Base-by-base conservation (phyloP, 2,888 invertebrate genomes). In the Drosophila subsilvestris region DNA sequence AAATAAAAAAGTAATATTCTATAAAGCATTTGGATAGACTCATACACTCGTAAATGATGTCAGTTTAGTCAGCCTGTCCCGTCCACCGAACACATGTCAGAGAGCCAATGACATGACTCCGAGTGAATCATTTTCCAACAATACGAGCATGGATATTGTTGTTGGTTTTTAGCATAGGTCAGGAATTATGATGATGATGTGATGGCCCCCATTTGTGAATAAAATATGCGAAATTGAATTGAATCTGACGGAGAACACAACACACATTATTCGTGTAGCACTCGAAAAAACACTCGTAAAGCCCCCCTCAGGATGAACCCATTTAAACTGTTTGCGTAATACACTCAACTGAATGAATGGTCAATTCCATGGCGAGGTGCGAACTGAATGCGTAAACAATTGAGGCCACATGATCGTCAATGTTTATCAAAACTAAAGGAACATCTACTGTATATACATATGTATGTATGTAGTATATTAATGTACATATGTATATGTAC, bases 311-410 rank as follows among this genome's bases (percentile, higher is more conserved):
- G 47, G 50, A 51, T 67, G 66, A 66, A 63, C 66, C 51, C 67
- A 68, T 67, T 25, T 68, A 67, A 66, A 58, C 43, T 68, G 68
- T 68, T 68, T 66, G 67, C 58, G 68, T 58, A 66, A 68, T 67
- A 58, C 47, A 57, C 43, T 43, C 51, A 47, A 25, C 25, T n/a
- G 48, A 63, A 66, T 66, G 43, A 63, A 66, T 66, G 66, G 54
- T 49, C 66, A 63, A 66, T 66, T 66, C 22, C 14, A 54, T 49
- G 32, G 32, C 12, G 66, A 63, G 63, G 63, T 66, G 66, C 49
- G 66, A 66, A 66, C 54, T 66, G 63, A 66, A 66, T 66, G 69
- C 69, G 62, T 57, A 71, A 70, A 70, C 70, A 62, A 53, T 53
- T 25, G 48, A 37, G 20, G 10, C 48, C 67, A 68, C 68, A 68